A percentile compares a stretch with the other conserved stretches of the same genome.
Conservation (phyloP, 2,113 vertebrate species). For the Nyctibius bracteatus region DNA sequence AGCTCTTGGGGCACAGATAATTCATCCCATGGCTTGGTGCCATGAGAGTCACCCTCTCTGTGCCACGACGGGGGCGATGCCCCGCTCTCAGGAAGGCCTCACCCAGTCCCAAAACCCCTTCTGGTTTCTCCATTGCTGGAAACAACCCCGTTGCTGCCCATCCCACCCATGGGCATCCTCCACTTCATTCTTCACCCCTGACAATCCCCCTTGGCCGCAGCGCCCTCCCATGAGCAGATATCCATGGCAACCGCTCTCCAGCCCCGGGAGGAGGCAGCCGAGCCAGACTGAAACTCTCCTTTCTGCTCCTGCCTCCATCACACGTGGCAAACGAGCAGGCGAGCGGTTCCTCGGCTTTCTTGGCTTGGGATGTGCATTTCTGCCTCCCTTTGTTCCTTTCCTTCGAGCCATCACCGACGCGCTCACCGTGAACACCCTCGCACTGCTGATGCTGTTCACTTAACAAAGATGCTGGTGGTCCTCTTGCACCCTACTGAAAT, state of each 20-base stretch:
- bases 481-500: background rate
- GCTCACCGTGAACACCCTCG: accelerated
- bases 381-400: conserved; percentile 54
- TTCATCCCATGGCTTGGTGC: background rate
- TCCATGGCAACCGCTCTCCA: conserved; percentile 95
- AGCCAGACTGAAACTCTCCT: conserved; percentile 84
- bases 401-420: background rate
- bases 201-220: conserved; percentile 58
- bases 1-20: background rate
- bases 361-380: conserved; percentile 68
- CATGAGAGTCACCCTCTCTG: background rate
- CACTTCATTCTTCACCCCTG: conserved; percentile 77
- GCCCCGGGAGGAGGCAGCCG: conserved; percentile 85
- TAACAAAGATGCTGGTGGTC: background rate
- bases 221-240: conserved; percentile 90
- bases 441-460: background rate
- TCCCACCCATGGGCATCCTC: conserved; percentile 71
- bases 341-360: conserved; percentile 48
- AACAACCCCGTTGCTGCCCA: conserved; percentile 62
- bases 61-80: background rate
- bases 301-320: conserved; percentile 83
- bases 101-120: conserved; percentile 27
- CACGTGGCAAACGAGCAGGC: conserved; percentile 71
- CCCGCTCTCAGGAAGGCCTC: background rate
- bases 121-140: conserved; percentile 22